Base-by-base conservation (phyloP, 2,888 invertebrate species). In the Dinocampus coccinellae region DNA sequence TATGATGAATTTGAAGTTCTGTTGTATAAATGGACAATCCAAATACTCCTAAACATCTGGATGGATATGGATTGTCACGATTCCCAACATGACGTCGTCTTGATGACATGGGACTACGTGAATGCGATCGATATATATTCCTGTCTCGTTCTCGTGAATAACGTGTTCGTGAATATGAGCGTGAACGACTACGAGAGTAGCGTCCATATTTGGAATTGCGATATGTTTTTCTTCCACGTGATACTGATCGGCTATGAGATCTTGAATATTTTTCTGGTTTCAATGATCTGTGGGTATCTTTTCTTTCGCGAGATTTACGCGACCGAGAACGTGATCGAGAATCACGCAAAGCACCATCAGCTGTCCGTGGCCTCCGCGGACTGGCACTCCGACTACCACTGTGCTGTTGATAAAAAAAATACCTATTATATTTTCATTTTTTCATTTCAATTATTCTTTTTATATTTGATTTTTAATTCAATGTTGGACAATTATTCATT, bases 21-120 rank as follows among this genome's bases (percentile, higher is more conserved):
- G 96, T 94, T 0, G 98, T 99, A 88, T 95, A 94, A 68, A 97
- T 92, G 84, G 95, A 97, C 70, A 99, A 89, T 3, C 98, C 98
- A 88, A 99, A 99, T 11, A 99, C 94, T 20, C 99, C 99, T 62
- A 99, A 90, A 85, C 98, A 98, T 67, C 95, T 91, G 60, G 94
- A 94, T 2, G 96, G 94, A 75, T 93, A 92, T 0, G 98, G 98
- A 85, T 95, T 94, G 82, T 97, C 96, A 88, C 95, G 90, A 84
- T 93, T 94, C 76, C 95, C 94, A 74, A 91, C 89, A 87, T 95
- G 95, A 57, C 95, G 90, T 79, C 94, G 90, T 74, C 95, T 91
- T 77, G 92, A 92, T 39, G 95, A 95, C 94, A 94, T 93, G 26
- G 95, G 95, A 84, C 95, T 95, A 84, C 93, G 92, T 73, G 94